Base-by-base conservation (phyloP, 2,888 invertebrate species). In the Pollenia angustigena region DNA sequence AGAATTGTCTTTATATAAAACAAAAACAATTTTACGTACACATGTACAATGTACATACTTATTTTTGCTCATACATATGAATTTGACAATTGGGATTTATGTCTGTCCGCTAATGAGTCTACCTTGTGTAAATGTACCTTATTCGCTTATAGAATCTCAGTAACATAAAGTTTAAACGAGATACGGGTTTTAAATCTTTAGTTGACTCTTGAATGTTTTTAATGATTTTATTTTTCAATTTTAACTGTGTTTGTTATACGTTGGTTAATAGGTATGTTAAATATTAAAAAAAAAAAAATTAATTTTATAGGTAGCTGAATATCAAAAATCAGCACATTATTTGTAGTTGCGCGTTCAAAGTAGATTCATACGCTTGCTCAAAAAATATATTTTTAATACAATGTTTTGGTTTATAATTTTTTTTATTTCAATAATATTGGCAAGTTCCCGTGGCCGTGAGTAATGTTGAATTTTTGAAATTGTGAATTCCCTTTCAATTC, bases 371-470 rank as follows among this genome's bases (percentile, higher is more conserved):
- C 11, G 18, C 60, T 40, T 68, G 72, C 23, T 54, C 2, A 23
- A 18, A 44, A 64, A 54, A 42, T 42, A 58, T 58, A 64, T 23
- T 56, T 74, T n/a, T 6, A 40, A 42, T 46, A 52, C 16, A 69
- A 82, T 85, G 85, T 60, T 81, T 74, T 62, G 46, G 32, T 14
- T 80, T 42, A 11, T 23, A 18, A 48, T 72, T 52, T 8, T 78
- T 12, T 50, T 12, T 14, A 8, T 14, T 64, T 14, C 46, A 46
- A 18, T 10, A 46, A 1, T 79, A 42, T 60, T 74, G 11, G 52
- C 32, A 46, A 50, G 2, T 52, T 52, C 50, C 60, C 9, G 48
- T 32, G 72, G 79, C 12, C 84, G 84, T 84, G 16, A 79, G 85
- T 85, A 56, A 58, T 18, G 66, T 0, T 44, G 4, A 11, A 46